A percentile compares a stretch with the other conserved stretches of the same genome.
These are phyloP conservation scores for Columba guinea DNA, from an alignment of 2,797 vertebrate species.

Conservation along the genomic window DNA sequence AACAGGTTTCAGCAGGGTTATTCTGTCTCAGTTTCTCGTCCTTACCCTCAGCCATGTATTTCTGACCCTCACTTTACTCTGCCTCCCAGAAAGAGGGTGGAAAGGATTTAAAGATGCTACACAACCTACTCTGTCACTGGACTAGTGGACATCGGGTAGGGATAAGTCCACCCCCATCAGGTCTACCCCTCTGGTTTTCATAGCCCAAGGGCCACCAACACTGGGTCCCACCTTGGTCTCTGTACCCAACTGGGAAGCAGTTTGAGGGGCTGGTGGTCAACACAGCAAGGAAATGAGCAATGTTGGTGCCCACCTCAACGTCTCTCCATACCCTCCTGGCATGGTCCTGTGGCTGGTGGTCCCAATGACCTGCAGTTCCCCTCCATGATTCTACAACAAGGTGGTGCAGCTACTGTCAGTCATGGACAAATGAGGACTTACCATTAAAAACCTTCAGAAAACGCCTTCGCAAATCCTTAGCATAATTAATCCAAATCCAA, in stretches of 20 bases:
- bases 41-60: background rate
- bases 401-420: background rate
- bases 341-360: accelerated
- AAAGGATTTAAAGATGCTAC: background rate
- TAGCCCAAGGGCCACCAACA: background rate
- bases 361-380: background rate
- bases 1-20: background rate
- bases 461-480: background rate
- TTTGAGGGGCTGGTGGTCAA: background rate
- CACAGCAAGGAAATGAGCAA: background rate
- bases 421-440: background rate
- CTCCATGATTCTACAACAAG: background rate
- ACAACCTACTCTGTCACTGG: background rate
- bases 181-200: background rate
- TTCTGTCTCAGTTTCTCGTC: background rate
- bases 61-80: background rate
- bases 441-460: background rate
- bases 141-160: accelerated
- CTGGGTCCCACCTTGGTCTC: background rate
- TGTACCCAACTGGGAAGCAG: background rate
- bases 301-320: background rate
- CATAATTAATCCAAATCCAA: background rate
- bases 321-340: too few species aligned
- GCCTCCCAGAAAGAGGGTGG: background rate
- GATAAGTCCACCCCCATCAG: background rate